Evolutionary conservation across 1,140 invertebrate species (phyloP), one percentile per base, ranked within the genome.

Genomic region (Trichonephila clavipes): DNA sequence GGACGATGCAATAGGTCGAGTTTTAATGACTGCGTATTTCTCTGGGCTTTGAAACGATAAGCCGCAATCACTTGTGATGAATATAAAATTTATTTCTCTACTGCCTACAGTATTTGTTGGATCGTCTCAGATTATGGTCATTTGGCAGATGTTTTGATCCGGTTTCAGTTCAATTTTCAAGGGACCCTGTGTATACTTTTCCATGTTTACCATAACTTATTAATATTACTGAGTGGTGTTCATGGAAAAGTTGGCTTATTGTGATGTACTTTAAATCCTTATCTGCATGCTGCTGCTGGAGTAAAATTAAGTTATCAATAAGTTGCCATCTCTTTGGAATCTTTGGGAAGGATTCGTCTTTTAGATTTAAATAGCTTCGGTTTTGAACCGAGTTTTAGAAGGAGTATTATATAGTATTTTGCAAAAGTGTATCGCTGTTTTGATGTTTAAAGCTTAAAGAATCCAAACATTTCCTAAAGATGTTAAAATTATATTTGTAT

Each of bases 31-130:
- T 66, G 34, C 82, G 82, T 92, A 92, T 92, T 92, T 92, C 90
- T 85, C 77, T 64, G 40, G 90, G 81, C 90, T 85, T 85, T 85
- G 44, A 61, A 85, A 81, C 90, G 90, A 85, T 92, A 85, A 92
- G 90, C 90, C 90, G 90, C 90, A 92, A 92, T 89, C 88, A 89
- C 88, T 89, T 89, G 88, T 77, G 88, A 89, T 92, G 90, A 92
- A 92, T 92, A 92, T 85, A 92, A 92, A 92, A 92, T 92, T 92
- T 85, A 92, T 85, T 92, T 85, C 59, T 24, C 51, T 51, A 51
- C 51, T 51, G 6, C 8, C n/a, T 28, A 34, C 69, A 24, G 66
- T 51, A n/a, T 44, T 82, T 82, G 81, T 69, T 69, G 66, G 66
- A 69, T 69, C 66, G 66, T 77, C 72, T 34, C 72, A 77, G 72